Evolutionary conservation across 2,113 vertebrate species (phyloP).

Genomic region (Halichoerus grypus): DNA sequence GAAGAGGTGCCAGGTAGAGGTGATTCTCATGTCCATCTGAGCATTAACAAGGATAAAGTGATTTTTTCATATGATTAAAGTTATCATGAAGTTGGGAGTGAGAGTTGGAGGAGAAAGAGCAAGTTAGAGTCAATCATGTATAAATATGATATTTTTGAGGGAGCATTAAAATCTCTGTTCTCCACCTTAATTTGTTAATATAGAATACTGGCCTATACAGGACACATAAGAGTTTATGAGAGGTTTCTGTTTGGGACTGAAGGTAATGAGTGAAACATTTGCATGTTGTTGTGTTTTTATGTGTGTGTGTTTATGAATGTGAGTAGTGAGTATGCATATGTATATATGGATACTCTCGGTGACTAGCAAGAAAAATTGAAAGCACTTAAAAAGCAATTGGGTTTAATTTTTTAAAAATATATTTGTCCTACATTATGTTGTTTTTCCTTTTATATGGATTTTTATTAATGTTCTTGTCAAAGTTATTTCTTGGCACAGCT

Average conservation of each 20-base stretch:
- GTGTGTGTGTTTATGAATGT: not conserved
- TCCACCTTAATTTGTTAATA: not conserved
- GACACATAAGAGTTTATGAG: not conserved
- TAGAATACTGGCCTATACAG: not conserved
- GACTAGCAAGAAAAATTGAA: not conserved
- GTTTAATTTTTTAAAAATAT: not conserved
- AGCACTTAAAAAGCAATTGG: not conserved
- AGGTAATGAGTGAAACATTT: not conserved
- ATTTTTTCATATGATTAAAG: not conserved
- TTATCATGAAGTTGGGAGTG: not conserved
- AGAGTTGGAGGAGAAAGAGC: not conserved
- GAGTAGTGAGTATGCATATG: not conserved
- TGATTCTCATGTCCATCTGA: not conserved
- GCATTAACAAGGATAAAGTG: not conserved
- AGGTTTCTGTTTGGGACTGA: not conserved
- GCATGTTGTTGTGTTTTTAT: not conserved
- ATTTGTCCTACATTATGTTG: not conserved
- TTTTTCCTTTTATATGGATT: not conserved
- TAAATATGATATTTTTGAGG: not conserved
- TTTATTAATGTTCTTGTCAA: not conserved
- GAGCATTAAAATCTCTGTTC: not conserved
- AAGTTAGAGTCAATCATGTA: not conserved
- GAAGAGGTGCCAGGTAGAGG: not conserved
- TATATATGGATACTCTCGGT: not conserved
- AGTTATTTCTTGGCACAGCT: conserved; percentile 10